These are phyloP conservation scores for Tupaia chinensis DNA, from an alignment of 2,113 vertebrate genomes.

Conservation along the genomic window DNA sequence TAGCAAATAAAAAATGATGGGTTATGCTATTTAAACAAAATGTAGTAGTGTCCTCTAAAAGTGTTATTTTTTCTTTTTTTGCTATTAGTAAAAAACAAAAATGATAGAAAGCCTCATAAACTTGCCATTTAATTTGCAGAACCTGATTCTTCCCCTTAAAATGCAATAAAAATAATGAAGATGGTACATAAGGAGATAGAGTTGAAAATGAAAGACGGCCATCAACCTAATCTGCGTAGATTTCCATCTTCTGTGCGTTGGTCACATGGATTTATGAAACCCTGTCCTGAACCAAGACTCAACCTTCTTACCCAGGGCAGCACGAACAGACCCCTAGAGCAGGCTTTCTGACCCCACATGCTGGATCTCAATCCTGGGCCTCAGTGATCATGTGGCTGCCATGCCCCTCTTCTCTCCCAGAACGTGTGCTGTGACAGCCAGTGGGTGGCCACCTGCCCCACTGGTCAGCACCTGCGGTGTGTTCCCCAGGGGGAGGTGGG, in stretches of 20 bases:
- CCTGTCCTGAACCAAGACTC: not conserved
- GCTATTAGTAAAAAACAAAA: not conserved
- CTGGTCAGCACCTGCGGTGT: too few relatives aligned
- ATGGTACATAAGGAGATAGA: too few relatives aligned
- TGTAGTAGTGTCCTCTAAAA: not conserved
- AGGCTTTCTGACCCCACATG: not conserved
- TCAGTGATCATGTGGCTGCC: too few relatives aligned
- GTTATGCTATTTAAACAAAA: not conserved
- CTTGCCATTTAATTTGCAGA: not conserved
- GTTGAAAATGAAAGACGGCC: not conserved
- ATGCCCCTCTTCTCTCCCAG: rapidly evolving
- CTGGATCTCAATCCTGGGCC: not conserved
- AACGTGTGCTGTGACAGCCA: too few relatives aligned
- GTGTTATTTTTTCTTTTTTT: not conserved
- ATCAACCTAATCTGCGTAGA: rapidly evolving
- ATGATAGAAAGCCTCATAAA: not conserved
- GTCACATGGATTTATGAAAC: rapidly evolving
- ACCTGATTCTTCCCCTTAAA: not conserved
- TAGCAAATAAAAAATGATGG: not conserved
- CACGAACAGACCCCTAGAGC: not conserved
- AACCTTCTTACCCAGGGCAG: not conserved
- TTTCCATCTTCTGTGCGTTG: not conserved
- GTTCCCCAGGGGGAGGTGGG: too few relatives aligned
- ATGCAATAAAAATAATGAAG: not conserved
- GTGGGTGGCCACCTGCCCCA: not conserved